Conservation (phyloP, 2,113 vertebrate genomes). For the Donacobius atricapilla region DNA sequence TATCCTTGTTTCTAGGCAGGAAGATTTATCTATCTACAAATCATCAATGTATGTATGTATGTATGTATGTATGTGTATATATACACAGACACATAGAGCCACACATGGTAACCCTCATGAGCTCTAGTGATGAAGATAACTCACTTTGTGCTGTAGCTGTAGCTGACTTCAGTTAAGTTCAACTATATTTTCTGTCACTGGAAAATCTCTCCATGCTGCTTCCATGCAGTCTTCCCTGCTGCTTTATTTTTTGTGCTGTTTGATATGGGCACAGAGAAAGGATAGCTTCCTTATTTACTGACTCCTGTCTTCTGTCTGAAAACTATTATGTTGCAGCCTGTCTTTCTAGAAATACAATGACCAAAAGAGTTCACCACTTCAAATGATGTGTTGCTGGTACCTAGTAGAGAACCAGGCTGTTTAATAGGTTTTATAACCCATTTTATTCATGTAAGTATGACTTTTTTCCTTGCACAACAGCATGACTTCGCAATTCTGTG, state of each 20-base stretch:
- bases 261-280: background rate
- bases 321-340: background rate
- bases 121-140: background rate
- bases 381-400: background rate
- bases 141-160: background rate
- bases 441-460: background rate
- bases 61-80: rapidly evolving
- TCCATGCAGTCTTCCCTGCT: background rate
- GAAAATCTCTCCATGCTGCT: background rate
- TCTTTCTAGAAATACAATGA: background rate
- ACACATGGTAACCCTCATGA: background rate
- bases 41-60: too few relatives aligned
- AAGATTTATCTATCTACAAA: background rate
- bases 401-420: background rate
- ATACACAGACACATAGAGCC: background rate
- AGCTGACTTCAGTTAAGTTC: background rate
- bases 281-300: background rate
- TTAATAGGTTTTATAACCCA: background rate
- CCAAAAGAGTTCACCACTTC: background rate
- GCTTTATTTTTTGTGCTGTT: background rate
- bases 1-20: background rate
- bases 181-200: background rate
- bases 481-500: background rate
- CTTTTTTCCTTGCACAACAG: background rate
- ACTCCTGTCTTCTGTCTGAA: background rate